Evolutionary conservation across 1,140 invertebrate species (phyloP).

Genomic region (Cylas formicarius): DNA sequence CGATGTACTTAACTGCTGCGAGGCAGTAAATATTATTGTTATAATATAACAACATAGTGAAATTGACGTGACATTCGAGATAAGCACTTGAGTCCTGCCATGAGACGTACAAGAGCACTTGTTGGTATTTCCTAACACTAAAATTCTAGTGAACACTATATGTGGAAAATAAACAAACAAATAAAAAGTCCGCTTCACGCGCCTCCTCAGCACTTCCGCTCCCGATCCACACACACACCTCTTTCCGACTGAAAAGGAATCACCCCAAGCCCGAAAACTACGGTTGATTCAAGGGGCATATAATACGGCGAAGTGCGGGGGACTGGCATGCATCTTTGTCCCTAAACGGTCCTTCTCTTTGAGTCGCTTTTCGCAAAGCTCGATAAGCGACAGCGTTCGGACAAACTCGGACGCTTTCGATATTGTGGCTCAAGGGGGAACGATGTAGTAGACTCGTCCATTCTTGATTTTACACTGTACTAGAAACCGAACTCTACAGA

Average conservation of each 20-base stretch:
- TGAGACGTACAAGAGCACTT: constrained; percentile 20
- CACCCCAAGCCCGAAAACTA: constrained; percentile 27
- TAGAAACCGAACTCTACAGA: too few species aligned
- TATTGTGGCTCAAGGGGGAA: constrained; percentile 10
- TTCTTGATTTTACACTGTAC: constrained; percentile 7
- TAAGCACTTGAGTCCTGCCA: constrained; percentile 12
- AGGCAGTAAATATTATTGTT: too few species aligned
- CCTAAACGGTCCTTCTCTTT: constrained; percentile 6
- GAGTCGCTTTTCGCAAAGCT: constrained; percentile 13
- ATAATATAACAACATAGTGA: constrained; percentile 12
- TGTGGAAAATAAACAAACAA: constrained; percentile 26
- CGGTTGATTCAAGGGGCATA: constrained; percentile 26
- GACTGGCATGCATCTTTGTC: constrained; percentile 10
- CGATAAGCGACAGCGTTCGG: constrained; percentile 5
- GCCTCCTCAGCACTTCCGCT: constrained; percentile 18
- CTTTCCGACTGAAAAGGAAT: constrained; percentile 30
- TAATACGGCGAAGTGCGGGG: constrained; percentile 17
- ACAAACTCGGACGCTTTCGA: constrained; percentile 15
- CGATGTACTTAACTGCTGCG: too few species aligned
- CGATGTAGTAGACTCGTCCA: constrained; percentile 12
- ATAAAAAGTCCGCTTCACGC: constrained; percentile 26
- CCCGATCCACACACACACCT: constrained; percentile 25
- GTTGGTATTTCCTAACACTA: constrained; percentile 24
- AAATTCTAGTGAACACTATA: constrained; percentile 21
- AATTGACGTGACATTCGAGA: constrained; percentile 17